Conservation (phyloP, 2,888 invertebrate species). For the Xanthia icteritia region DNA sequence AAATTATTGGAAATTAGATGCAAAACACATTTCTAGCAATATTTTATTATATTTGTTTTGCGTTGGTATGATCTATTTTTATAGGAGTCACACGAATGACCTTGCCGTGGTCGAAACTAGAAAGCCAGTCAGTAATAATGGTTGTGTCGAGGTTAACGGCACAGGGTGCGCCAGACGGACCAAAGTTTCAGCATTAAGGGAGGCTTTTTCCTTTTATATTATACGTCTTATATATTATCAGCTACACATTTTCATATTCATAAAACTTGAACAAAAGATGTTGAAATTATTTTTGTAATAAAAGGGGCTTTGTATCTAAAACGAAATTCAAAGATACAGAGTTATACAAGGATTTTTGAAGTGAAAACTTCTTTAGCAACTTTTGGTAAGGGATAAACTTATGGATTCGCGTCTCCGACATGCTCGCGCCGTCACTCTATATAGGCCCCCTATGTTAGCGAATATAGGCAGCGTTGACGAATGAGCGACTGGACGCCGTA, state of each 20-base stretch:
- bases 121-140: not conserved
- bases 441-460: no score
- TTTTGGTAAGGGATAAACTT: no score
- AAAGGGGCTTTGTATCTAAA: not conserved
- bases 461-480: no score
- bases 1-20: not conserved
- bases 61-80: not conserved
- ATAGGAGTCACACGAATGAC: not conserved
- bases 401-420: no score
- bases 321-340: not conserved
- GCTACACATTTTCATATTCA: not conserved
- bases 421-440: no score
- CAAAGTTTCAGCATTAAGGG: not conserved
- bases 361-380: no score
- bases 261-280: not conserved
- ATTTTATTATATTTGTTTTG: not conserved
- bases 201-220: not conserved
- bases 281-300: conserved; percentile 6
- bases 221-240: not conserved
- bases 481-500: no score
- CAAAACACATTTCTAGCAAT: not conserved
- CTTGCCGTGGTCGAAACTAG: not conserved
- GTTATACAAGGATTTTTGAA: not conserved
- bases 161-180: not conserved
- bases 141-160: not conserved